Base-by-base conservation (phyloP, 2,888 invertebrate genomes). In the Scaptomyza cyrtandrae region DNA sequence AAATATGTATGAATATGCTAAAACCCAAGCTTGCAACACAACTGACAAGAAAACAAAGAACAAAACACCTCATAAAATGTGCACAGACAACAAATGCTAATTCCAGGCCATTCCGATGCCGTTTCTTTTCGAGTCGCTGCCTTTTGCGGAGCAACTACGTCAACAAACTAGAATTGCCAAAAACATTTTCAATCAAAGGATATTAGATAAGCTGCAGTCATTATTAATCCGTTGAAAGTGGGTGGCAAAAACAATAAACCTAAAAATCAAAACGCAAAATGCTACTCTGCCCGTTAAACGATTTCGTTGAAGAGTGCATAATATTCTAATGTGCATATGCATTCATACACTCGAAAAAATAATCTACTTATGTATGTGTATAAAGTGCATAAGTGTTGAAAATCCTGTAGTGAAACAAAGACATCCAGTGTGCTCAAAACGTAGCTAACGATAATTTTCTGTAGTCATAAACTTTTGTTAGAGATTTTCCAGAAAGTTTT, bases 1-100 rank as follows among this genome's bases (percentile, higher is more conserved):
- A 50, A 45, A 81, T 81, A 82, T 82, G 78, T 69, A 64, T 78
- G 82, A 82, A 82, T 82, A 82, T 82, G 82, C 69, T 82, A 82
- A 82, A 75, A 44, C 14, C 35, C 44, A 35, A 60, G 59, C 57
- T 35, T 33, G 24, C 39, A 45, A 16, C 10, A n/a, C 46, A 33
- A 13, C 24, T 24, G 2, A 2, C 24, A 24, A 24, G 24, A 24
- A 19, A 19, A 24, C 24, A 3, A 24, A 24, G 3, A 3, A 24
- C 24, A 41, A 27, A n/a, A 27, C 50, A 50, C 29, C 61, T 71
- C 71, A 65, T 72, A 76, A 80, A 69, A 80, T 19, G 62, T 64
- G 66, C 76, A 50, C 66, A 70, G 63, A 65, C 53, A 64, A 67
- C 53, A 64, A 64, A 85, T 84, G 83, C 83, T 80, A 84, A 84